These are phyloP conservation scores for Paratilapia polleni DNA, from an alignment of 2,113 vertebrate species.

Conservation along the genomic window DNA sequence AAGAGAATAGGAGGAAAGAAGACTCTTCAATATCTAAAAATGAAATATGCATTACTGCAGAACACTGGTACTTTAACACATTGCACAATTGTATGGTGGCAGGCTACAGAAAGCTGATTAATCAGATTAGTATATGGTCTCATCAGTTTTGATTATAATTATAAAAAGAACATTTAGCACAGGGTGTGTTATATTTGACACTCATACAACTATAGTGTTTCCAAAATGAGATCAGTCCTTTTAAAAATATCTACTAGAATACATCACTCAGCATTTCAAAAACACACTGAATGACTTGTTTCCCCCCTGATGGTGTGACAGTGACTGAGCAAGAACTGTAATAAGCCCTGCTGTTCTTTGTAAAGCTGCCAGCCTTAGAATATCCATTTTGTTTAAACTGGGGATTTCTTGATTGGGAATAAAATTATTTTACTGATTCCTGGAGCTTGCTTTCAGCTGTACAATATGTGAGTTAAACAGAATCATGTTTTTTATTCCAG, in stretches of 20 bases:
- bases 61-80: no score
- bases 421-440: neutral
- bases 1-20: neutral
- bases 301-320: neutral
- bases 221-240: neutral
- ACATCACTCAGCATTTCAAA: neutral
- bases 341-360: neutral
- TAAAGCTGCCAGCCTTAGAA: neutral
- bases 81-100: no score
- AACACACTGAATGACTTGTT: neutral
- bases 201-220: neutral
- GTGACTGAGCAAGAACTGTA: neutral
- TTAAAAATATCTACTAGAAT: neutral
- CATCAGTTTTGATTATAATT: neutral
- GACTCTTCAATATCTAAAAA: neutral
- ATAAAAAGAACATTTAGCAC: neutral
- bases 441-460: neutral
- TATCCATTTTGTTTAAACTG: neutral
- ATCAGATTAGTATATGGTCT: neutral
- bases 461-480: neutral
- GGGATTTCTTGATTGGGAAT: neutral
- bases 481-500: neutral
- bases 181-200: neutral
- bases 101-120: neutral
- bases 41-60: no score